Evolutionary conservation across 1,140 invertebrate genomes (phyloP), one percentile per base, ranked within the genome.

Genomic region (Agrypnia vestita): DNA sequence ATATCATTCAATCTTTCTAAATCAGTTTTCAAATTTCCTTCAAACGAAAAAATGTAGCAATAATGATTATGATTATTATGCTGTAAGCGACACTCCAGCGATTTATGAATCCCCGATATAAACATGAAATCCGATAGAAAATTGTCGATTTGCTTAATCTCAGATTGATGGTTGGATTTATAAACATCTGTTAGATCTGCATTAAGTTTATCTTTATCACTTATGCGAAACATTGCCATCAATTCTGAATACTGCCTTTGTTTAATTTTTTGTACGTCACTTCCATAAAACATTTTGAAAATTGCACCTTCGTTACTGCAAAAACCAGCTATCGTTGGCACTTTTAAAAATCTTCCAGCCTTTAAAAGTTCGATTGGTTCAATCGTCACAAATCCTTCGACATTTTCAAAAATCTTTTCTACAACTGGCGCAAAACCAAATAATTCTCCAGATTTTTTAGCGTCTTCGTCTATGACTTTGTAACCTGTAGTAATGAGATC

Each of bases 381-480:
- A 75, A 86, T 85, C 69, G 82, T 84, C 46, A 88, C 78, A 84
- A 89, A 88, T 9, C 85, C 84, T 80, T 88, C 87, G 85, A 87
- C 88, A 47, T 87, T 85, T 21, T 84, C 84, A 61, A 81, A 81
- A 7, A 25, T 75, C 17, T 86, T 84, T 72, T 90, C 88, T 17
- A 89, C 78, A 15, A 86, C 85, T 6, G 89, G 89, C 15, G 87
- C 86, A 83, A 89, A 90, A 43, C 86, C 85, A 84, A 89, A 90
- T 79, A 86, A 55, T 61, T 87, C 84, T 51, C 86, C 86, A 11
- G 85, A 85, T 79, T 81, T 82, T 15, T 74, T 78, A 75, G 84
- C 69, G 44, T 84, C 82, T 47, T 79, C 49, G 19, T 82, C 80
- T 59, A 87, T 44, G 12, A 82, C 82, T 15, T 72, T 21, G 84